These are phyloP conservation scores for Pristionchus exspectatus DNA, from an alignment of 2,888 invertebrate species.

Conservation along the genomic window DNA sequence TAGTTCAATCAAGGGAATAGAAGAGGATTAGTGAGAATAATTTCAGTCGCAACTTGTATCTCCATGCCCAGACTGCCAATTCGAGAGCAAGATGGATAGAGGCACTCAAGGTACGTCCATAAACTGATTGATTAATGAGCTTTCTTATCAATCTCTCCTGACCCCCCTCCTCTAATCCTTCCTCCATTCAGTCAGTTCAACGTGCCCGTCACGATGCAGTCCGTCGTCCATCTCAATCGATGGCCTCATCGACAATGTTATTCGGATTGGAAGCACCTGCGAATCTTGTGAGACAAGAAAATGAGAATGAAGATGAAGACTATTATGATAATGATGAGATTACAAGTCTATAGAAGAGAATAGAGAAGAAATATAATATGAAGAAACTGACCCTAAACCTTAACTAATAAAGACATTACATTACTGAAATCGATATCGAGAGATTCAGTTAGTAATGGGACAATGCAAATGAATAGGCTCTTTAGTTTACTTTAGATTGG, in stretches of 20 bases:
- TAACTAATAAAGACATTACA: constrained; percentile 48
- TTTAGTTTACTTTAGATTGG: neutral
- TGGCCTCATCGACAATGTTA: constrained; percentile 30
- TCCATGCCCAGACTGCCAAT: constrained; percentile 40
- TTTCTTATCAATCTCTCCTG: neutral
- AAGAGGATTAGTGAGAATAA: neutral
- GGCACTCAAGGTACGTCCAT: constrained; percentile 51
- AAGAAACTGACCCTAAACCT: constrained; percentile 38
- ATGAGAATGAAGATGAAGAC: neutral
- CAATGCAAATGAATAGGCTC: neutral
- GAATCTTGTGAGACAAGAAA: constrained; percentile 12
- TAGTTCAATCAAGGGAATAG: neutral
- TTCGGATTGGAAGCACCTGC: constrained; percentile 53
- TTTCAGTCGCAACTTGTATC: constrained; percentile 48
- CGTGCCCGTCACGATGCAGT: constrained; percentile 22
- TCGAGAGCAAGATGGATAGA: constrained; percentile 53
- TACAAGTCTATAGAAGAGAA: constrained; percentile 15
- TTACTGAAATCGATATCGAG: neutral
- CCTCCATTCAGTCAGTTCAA: constrained; percentile 22
- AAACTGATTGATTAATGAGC: no score
- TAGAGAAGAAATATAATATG: neutral
- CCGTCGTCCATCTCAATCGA: constrained; percentile 39
- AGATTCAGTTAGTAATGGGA: neutral
- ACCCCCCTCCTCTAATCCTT: neutral
- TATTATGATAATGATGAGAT: neutral